phyloP scores from a whole-genome alignment of 1,140 invertebrate species.

The Papilio aristodemus region DNA sequence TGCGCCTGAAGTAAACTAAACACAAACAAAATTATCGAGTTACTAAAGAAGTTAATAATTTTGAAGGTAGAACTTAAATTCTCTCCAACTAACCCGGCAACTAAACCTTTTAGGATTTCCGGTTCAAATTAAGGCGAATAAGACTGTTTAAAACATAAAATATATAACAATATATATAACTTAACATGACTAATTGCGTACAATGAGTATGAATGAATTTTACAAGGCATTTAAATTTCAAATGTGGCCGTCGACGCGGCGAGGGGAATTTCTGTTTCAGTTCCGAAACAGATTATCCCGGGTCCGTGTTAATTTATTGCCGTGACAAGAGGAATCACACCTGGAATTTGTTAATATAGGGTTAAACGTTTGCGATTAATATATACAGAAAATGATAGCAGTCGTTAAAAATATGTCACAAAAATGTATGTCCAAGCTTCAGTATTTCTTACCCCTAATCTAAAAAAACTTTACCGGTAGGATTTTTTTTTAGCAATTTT shows the following conservation, averaged over 20 bases:
- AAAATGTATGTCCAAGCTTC: no score
- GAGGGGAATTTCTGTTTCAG: constrained; percentile 56
- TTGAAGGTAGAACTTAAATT: neutral
- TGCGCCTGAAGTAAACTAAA: neutral
- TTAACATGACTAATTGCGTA: neutral
- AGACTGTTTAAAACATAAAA: neutral
- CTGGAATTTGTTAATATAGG: neutral
- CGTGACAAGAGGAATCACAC: constrained; percentile 7
- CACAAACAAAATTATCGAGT: neutral
- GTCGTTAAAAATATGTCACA: no score
- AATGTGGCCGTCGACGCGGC: constrained; percentile 29
- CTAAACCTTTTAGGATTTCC: neutral
- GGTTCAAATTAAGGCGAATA: neutral
- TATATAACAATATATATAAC: neutral
- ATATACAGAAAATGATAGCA: neutral
- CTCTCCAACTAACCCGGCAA: neutral
- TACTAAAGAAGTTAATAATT: neutral
- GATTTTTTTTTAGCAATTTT: no score
- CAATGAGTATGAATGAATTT: constrained; percentile 13
- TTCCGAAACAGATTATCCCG: constrained; percentile 42
- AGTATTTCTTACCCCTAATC: no score
- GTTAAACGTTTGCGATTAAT: neutral
- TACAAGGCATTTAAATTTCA: constrained; percentile 5
- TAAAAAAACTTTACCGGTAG: no score
- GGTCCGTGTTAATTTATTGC: constrained; percentile 41